Base-by-base conservation (phyloP, 92 coral and sea anemone species). In the Chrysogorgia sp. region DNA sequence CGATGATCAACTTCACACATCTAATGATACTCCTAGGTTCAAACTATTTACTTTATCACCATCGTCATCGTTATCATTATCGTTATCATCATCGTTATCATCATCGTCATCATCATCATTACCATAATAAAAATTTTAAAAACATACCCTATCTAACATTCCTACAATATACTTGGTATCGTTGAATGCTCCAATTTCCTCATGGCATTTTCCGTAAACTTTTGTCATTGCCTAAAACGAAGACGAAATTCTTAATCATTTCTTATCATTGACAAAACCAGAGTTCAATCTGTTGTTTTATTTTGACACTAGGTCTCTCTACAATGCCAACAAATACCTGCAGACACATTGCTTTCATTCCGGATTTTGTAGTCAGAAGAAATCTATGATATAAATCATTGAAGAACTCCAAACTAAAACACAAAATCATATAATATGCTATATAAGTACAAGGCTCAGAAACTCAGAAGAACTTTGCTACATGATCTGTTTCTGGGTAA, bases 121-220 rank as follows among this genome's bases (percentile, higher is more conserved):
- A 24, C 28, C n/a, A 47, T 45, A 55, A 29, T 20, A 50, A 30
- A 10, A 58, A 21, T 15, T 45, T 12, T 9, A 40, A 17, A 31
- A 24, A 34, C 83, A 48, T 83, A 94, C 98, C 87, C 89, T 92
- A 43, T 94, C 98, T 24, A 94, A 84, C 98, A 94, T 94, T 81
- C 98, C 98, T 23, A 94, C 87, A 67, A 94, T 94, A 85, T 94
- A 94, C 28, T 96, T 85, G 23, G 98, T 94, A 85, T 94, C 98
- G 58, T 94, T 94, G 63, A 94, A 94, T 3, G 98, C 90, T 34
- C 98, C 98, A 63, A 94, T 94, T 63, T 94, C 92, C 48, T 94
- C 91, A n/a, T 82, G 88, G 50, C 98, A 94, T 67, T 82, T 90
- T 67, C 91, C 85, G 80, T 94, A 94, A 49, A 94, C 98, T 81